Percentiles rank a stretch among this genome's conserved stretches.
Conservation (phyloP, 2,888 invertebrate species). For the Drosophila macrospina region DNA sequence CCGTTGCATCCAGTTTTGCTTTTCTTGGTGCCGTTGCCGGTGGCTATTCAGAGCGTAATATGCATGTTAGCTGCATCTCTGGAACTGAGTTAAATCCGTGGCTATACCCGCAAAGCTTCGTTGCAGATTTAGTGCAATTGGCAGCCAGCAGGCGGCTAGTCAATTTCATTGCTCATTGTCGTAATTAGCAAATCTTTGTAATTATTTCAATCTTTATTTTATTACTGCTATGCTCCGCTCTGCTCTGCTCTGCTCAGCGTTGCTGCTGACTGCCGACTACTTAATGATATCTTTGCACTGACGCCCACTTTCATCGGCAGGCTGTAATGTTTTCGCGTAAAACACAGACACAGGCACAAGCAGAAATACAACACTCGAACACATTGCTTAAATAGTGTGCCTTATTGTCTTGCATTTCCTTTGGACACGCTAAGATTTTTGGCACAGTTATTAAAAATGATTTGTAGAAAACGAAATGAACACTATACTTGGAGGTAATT, state of each 20-base stretch:
- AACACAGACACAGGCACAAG: slow-evolving; percentile 1
- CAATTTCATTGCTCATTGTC: slow-evolving; percentile 71
- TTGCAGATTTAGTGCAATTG: slow-evolving; percentile 83
- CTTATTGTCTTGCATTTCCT: slow-evolving; percentile 41
- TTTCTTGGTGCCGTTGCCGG: slow-evolving; percentile 53
- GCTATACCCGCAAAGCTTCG: slow-evolving; percentile 78
- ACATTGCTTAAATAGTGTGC: slow-evolving; percentile 16
- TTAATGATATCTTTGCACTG: slow-evolving; percentile 62
- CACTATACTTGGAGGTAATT: slow-evolving; percentile 45
- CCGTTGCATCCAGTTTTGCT: slow-evolving; percentile 74
- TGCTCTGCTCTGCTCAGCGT: slow-evolving; percentile 9
- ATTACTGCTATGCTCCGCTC: slow-evolving; percentile 10
- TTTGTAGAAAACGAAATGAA: slow-evolving; percentile 71
- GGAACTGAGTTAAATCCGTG: slow-evolving; percentile 29
- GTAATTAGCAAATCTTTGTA: slow-evolving; percentile 75
- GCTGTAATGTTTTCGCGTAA: slow-evolving; percentile 30
- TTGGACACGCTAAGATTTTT: slow-evolving; percentile 67
- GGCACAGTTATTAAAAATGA: slow-evolving; percentile 47
- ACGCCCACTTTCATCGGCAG: slow-evolving; percentile 82
- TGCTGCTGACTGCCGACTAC: slow-evolving; percentile 28
- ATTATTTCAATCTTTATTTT: slow-evolving; percentile 62
- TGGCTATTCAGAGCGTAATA: slow-evolving; percentile 82
- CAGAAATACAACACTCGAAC: slow-evolving; percentile 5
- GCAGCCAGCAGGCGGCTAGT: slow-evolving; percentile 39
- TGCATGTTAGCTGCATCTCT: slow-evolving; percentile 68